Evolutionary conservation across 2,888 invertebrate species (phyloP).

Genomic region (Cephus rjabovi): DNA sequence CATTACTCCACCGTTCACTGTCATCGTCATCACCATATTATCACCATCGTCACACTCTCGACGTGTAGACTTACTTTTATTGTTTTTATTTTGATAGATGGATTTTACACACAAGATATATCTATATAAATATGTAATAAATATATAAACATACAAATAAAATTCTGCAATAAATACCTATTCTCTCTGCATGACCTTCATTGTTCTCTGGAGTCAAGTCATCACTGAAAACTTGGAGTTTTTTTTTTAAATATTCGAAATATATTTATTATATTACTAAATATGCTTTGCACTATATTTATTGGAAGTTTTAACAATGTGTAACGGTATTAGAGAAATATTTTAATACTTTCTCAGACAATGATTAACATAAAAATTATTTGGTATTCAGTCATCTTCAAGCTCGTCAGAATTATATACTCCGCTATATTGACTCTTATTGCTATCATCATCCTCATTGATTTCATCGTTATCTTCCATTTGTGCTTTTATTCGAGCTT

Average conservation of each 20-base stretch:
- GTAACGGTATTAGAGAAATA: not conserved
- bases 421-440: constrained; percentile 26
- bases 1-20: not conserved
- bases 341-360: not conserved
- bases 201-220: not conserved
- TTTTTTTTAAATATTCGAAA: constrained; percentile 32
- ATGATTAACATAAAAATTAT: not conserved
- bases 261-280: constrained; percentile 24
- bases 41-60: constrained; percentile 34
- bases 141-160: constrained; percentile 58
- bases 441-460: constrained; percentile 20
- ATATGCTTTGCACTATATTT: not conserved
- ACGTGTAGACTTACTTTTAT: constrained; percentile 54
- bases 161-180: constrained; percentile 44
- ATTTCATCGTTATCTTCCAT: constrained; percentile 37
- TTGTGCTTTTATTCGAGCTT: constrained; percentile 67
- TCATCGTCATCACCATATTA: not conserved
- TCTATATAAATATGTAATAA: constrained; percentile 62
- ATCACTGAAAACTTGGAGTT: not conserved
- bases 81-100: constrained; percentile 63
- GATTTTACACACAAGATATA: constrained; percentile 60
- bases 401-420: constrained; percentile 19
- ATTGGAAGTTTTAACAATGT: not conserved
- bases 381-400: constrained; percentile 12
- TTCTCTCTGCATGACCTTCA: constrained; percentile 16